Base-by-base conservation (phyloP, 2,797 vertebrate species). In the Argya squamiceps region DNA sequence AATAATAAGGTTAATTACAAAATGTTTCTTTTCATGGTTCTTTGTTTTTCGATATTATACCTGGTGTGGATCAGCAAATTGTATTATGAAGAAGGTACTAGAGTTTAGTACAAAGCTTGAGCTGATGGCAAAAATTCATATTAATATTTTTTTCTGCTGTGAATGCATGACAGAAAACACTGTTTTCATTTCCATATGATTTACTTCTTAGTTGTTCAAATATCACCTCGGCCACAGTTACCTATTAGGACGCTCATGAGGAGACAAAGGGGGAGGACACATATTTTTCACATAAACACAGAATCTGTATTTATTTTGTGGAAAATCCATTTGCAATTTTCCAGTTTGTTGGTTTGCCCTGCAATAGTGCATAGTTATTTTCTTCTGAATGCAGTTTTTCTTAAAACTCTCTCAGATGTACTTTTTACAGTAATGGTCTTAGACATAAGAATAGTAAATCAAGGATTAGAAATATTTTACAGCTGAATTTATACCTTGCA, bases 21-120 rank as follows among this genome's bases (percentile, higher is more conserved):
- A 73, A 65, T n/a, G 0, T 34, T 69, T 30, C 1, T 47, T 82
- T 4, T 0, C 2, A 32, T 0, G 6, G 12, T 47, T 55, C 27
- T 75, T 73, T 47, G 14, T 19, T 91, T 81, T 75, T 84, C 20
- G 26, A 1, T 24, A 3, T 15, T 60, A 27, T 9, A 53, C 4
- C 4, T 69, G 22, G 0, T 60, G 32, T 60, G 18, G 46, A 55
- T 19, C 8, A 43, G 3, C n/a, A 79, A 79, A 19, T 23, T 37
- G 12, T 15, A 37, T 19, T 58, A 15, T 29, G 39, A 76, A 60
- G 32, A 29, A 81, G 15, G 21, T 50, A 46, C 6, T 36, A 44
- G 5, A 43, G 2, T 58, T 75, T 29, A 79, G 6, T 12, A 5
- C 22, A 77, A 46, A 55, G 10, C 8, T 52, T 82, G 30, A 62